Evolutionary conservation across 1,140 invertebrate genomes (phyloP).

Genomic region (Ditylenchus dipsaci): DNA sequence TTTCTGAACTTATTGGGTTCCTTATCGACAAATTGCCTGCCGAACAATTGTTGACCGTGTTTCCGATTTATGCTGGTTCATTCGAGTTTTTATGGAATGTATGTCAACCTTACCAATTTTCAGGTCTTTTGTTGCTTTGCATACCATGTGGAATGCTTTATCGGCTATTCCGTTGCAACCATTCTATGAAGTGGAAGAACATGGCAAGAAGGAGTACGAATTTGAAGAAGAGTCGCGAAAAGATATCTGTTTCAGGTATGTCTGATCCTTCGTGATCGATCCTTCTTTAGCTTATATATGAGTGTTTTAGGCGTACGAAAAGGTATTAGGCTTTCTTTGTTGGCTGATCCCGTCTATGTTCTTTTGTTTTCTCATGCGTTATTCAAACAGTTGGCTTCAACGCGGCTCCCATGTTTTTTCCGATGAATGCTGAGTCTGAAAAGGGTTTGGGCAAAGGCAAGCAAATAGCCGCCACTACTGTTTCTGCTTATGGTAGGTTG

Average conservation of each 20-base stretch:
- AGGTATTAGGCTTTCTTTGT: conserved; percentile 75
- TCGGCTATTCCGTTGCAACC: conserved; percentile 64
- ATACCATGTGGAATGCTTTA: conserved; percentile 78
- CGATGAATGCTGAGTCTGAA: conserved; percentile 59
- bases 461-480: conserved; percentile 74
- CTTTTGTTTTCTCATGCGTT: conserved; percentile 63
- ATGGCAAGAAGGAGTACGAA: conserved; percentile 11
- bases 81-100: not conserved
- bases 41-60: not conserved
- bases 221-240: too few relatives aligned
- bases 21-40: not conserved
- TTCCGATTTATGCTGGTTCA: not conserved
- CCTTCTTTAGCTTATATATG: too few relatives aligned
- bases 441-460: conserved; percentile 64
- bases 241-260: too few relatives aligned
- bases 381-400: conserved; percentile 76
- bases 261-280: too few relatives aligned
- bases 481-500: conserved; percentile 83
- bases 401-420: conserved; percentile 76
- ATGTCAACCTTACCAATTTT: conserved; percentile 10
- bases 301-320: too few relatives aligned
- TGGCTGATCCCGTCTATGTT: conserved; percentile 80
- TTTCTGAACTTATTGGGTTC: not conserved
- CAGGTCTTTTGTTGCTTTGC: conserved; percentile 62
- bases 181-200: conserved; percentile 63